Percentiles rank a stretch among this genome's conserved stretches.
Conservation (phyloP, 64 coral and sea anemone species). For the Pocillopora damicornis region DNA sequence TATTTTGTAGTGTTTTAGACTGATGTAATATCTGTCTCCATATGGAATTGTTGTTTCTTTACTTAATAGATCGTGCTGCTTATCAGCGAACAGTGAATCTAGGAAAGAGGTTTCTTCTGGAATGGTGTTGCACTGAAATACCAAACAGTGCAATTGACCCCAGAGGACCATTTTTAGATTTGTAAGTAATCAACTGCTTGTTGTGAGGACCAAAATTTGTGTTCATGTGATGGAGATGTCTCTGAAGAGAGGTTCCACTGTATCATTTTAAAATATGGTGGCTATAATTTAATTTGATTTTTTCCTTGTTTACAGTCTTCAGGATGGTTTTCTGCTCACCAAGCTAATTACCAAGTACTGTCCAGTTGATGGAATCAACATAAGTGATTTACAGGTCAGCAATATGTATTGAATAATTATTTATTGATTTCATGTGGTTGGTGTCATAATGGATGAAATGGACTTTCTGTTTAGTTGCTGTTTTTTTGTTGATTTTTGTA, state of each 20-base stretch:
- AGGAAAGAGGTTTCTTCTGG: constrained; percentile 82
- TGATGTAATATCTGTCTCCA: background rate
- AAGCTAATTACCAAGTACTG: constrained; percentile 70
- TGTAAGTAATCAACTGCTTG: constrained; percentile 25
- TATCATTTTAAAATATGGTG: background rate
- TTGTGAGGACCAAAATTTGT: too few species aligned
- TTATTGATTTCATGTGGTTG: too few species aligned
- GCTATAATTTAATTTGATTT: background rate
- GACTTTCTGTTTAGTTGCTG: too few species aligned
- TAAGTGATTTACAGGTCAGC: constrained; percentile 13
- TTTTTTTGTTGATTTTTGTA: too few species aligned
- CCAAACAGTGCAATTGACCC: constrained; percentile 58
- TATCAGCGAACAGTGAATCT: constrained; percentile 84
- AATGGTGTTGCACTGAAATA: constrained; percentile 69
- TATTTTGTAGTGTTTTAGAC: background rate
- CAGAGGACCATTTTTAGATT: constrained; percentile 67
- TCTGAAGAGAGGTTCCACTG: too few species aligned
- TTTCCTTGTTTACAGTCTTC: constrained; percentile 44
- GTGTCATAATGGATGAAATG: too few species aligned
- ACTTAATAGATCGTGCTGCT: constrained; percentile 56
- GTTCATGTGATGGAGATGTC: too few species aligned
- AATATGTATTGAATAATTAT: background rate
- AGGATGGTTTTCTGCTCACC: constrained; percentile 70
- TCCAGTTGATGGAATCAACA: constrained; percentile 29
- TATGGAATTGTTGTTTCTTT: background rate